Base-by-base conservation (phyloP, 2,888 invertebrate genomes). In the Tipula confusa region DNA sequence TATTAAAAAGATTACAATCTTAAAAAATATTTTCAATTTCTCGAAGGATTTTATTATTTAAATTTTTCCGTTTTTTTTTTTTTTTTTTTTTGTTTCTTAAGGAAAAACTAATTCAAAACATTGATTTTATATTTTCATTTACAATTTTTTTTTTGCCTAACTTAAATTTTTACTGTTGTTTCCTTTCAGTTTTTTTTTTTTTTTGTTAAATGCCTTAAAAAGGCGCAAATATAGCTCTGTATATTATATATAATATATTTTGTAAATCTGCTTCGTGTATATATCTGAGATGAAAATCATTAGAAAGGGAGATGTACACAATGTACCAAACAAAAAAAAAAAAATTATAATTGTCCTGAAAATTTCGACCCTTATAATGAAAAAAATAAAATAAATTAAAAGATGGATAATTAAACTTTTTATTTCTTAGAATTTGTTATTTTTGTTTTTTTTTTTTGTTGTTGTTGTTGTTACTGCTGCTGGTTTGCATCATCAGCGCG, bases 1-100 rank as follows among this genome's bases (percentile, higher is more conserved):
- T 64, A 64, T 64, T 64, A 64, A 64, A 64, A 64, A 64, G 64
- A 64, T 64, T 64, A 64, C 64, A 64, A 64, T 64, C 64, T 64
- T 64, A 64, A 64, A 9, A 64, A 64, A 13, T 24, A 13, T 24
- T 24, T 64, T 64, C 7, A 64, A 64, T 64, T 64, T 64, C 64
- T 64, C 64, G 64, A 64, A 64, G 64, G 64, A 64, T 64, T 64
- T 64, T 24, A 64, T 64, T 18, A 24, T 64, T 64, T 64, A n/a
- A n/a, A n/a, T 43, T 43, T 43, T 43, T 43, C 2, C n/a, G n/a
- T n/a, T n/a, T 33, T 9, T 33, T 33, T 33, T 33, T 33, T 7
- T 9, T 33, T 33, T 33, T 33, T 33, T 33, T 1, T 33, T 33
- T 33, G 6, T 33, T 64, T 64, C 9, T 64, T 64, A 64, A 64